phyloP scores from a whole-genome alignment of 2,797 vertebrate genomes.

The Momotus momota region DNA sequence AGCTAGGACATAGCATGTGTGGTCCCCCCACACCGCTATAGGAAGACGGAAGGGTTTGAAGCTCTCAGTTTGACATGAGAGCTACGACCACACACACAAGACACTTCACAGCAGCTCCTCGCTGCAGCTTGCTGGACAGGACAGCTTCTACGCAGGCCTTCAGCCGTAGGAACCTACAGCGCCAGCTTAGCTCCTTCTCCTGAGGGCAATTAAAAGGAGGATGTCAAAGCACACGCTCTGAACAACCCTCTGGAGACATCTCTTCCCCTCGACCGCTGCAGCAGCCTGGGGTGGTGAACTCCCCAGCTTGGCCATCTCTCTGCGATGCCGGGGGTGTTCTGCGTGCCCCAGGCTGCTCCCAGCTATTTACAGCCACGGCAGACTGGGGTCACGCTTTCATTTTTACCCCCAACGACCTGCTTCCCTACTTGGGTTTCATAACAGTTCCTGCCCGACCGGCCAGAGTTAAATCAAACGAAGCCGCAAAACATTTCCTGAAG shows the following conservation, averaged over 20 bases:
- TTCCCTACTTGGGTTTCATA: background rate
- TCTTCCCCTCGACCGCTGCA: background rate
- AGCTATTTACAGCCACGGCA: background rate
- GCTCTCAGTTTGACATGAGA: accelerated
- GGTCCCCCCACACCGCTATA: accelerated
- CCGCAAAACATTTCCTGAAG: background rate
- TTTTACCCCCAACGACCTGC: background rate
- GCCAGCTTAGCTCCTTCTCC: background rate
- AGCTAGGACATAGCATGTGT: accelerated
- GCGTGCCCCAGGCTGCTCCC: background rate
- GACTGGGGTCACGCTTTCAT: background rate
- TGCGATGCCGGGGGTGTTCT: background rate
- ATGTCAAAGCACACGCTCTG: background rate
- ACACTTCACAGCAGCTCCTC: background rate
- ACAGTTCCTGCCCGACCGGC: background rate
- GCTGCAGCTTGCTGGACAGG: background rate
- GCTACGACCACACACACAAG: background rate
- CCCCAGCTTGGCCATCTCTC: accelerated
- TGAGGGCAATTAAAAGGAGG: background rate
- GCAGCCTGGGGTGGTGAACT: background rate
- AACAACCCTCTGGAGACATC: background rate
- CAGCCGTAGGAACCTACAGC: background rate
- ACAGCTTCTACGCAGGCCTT: background rate
- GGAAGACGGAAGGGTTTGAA: background rate
- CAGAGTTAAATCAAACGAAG: background rate